Evolutionary conservation across 2,888 invertebrate genomes (phyloP).

Genomic region (Agrotis segetum): DNA sequence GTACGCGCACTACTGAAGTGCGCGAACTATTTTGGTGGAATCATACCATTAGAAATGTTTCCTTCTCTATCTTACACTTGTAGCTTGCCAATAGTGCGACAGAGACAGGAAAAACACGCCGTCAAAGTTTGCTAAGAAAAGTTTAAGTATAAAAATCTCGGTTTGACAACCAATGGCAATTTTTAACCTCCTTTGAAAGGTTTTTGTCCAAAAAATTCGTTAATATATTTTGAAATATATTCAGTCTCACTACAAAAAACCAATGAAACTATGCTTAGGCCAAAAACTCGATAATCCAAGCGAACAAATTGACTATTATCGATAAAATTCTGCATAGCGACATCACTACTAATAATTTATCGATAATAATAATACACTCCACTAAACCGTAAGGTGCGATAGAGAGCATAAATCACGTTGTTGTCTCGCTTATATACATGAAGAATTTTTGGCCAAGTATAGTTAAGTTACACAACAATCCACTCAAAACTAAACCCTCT

Average conservation of each 20-base stretch:
- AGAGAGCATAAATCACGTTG: neutral
- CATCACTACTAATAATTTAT: constrained; percentile 5
- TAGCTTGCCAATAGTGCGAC: too few relatives aligned
- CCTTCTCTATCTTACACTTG: too few relatives aligned
- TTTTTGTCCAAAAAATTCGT: constrained; percentile 6
- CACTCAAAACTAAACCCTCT: neutral
- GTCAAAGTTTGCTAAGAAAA: too few relatives aligned
- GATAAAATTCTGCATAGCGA: constrained; percentile 13
- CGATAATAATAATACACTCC: constrained; percentile 10
- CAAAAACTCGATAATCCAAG: neutral
- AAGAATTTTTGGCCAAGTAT: neutral
- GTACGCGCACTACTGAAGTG: too few relatives aligned
- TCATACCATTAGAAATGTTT: too few relatives aligned
- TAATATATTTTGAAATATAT: constrained; percentile 8
- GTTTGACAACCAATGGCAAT: neutral
- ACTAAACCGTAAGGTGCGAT: neutral
- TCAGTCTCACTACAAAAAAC: neutral
- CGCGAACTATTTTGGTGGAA: too few relatives aligned
- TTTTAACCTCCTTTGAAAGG: constrained; percentile 7
- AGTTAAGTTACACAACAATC: neutral
- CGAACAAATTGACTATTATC: constrained; percentile 1
- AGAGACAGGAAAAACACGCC: too few relatives aligned
- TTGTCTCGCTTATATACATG: neutral
- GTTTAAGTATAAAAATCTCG: too few relatives aligned
- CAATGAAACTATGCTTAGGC: neutral